Percentiles rank a stretch among this genome's conserved stretches.
phyloP scores from a whole-genome alignment of 2,797 vertebrate species.

The Enteromius unitaeniatus region DNA sequence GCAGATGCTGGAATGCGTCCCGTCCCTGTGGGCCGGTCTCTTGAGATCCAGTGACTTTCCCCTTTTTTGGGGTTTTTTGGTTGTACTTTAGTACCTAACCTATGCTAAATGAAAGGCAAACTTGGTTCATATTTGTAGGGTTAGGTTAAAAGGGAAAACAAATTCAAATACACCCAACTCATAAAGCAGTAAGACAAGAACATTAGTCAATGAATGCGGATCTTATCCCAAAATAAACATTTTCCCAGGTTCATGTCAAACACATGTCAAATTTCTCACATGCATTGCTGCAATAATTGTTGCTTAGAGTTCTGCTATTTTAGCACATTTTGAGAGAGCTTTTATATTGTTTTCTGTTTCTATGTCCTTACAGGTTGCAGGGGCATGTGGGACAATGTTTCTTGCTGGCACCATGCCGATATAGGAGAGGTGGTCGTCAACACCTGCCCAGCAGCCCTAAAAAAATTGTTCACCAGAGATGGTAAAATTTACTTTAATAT shows the following conservation, averaged over 20 bases:
- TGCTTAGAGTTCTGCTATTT: background rate
- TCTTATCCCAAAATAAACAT: constrained; percentile 34
- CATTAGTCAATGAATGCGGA: constrained; percentile 20
- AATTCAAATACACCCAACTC: background rate
- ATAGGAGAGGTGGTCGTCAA: constrained; percentile 69
- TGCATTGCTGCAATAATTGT: background rate
- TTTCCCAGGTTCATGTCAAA: constrained; percentile 27
- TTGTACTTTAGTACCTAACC: background rate
- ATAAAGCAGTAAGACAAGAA: background rate
- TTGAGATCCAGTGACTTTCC: constrained; percentile 19
- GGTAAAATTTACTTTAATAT: constrained; percentile 65
- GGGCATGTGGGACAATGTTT: constrained; percentile 74
- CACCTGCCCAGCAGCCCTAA: constrained; percentile 70
- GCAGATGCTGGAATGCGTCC: background rate
- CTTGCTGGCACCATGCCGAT: constrained; percentile 69
- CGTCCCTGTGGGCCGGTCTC: background rate
- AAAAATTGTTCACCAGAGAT: constrained; percentile 71
- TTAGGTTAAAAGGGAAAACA: background rate
- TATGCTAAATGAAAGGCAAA: constrained; percentile 20
- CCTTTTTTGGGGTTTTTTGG: background rate
- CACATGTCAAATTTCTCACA: constrained; percentile 51
- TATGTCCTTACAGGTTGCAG: constrained; percentile 68
- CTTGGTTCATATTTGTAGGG: background rate
- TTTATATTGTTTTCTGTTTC: constrained; percentile 12
- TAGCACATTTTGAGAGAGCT: background rate